Evolutionary conservation across 2,888 invertebrate species (phyloP), one percentile per base, ranked within the genome.

Genomic region (Andrena trimmerana): DNA sequence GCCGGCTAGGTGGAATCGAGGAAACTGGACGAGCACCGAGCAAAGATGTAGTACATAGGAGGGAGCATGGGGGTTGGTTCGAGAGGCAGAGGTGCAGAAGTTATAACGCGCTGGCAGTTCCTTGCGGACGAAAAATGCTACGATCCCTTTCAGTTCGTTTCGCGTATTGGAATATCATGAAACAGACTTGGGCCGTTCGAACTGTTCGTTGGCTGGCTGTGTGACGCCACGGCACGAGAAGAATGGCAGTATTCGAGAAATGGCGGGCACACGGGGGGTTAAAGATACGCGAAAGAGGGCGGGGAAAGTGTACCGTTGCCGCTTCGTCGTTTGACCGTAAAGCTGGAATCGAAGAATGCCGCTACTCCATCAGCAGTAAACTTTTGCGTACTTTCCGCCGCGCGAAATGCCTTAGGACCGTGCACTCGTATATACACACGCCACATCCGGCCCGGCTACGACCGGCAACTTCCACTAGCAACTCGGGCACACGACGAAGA

Each of bases 311-410:
- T 24, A 57, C 74, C 36, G 48, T 57, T 29, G 27, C 57, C 52
- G 65, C 48, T 57, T 81, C 78, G 86, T 81, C 84, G 82, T 88
- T 89, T 86, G 89, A 88, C 82, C 90, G 83, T 90, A 88, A 88
- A 88, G 70, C 77, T 77, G 85, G 78, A 90, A 88, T 89, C 88
- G 86, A 85, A 87, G 89, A 91, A 91, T 88, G 88, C 83, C 24
- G 78, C 87, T 78, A 81, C 86, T 89, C 90, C 86, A 91, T 90
- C 90, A 88, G 90, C 90, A 86, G 87, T 86, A 85, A 91, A 91
- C 86, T 90, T 90, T 88, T 81, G 86, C 86, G 86, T 84, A 85
- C 83, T 86, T 83, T 81, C 72, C 36, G 70, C 52, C 54, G 54
- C 62, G 67, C 74, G 83, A 75, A 76, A 84, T 78, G 79, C 78